Conservation (phyloP, 1,140 invertebrate genomes). For the Euschistus heros region DNA sequence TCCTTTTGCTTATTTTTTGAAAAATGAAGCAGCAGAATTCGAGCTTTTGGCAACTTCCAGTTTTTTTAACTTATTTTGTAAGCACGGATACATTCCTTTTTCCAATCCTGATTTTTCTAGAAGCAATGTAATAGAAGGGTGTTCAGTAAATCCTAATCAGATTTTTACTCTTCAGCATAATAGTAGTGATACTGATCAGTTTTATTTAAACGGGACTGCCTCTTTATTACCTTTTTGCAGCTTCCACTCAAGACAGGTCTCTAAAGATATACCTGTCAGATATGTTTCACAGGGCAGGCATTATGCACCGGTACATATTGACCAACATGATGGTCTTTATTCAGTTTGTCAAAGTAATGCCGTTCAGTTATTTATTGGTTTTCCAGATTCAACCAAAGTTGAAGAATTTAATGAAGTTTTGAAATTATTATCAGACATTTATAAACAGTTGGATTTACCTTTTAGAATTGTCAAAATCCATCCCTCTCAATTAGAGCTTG, state of each 20-base stretch:
- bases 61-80: not conserved
- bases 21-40: conserved; percentile 2
- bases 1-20: conserved; percentile 21
- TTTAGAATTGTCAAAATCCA: not conserved
- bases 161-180: conserved; percentile 1
- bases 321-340: not conserved
- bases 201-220: conserved; percentile 10
- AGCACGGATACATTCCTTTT: not conserved
- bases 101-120: conserved; percentile 20
- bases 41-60: not conserved
- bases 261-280: not conserved
- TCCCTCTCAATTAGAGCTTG: not conserved
- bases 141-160: not conserved
- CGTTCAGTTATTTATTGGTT: conserved; percentile 2
- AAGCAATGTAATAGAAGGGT: conserved; percentile 1
- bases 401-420: not conserved
- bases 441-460: not conserved
- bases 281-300: conserved; percentile 1
- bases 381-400: not conserved
- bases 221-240: conserved; percentile 12
- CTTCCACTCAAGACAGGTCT: not conserved
- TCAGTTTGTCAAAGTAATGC: not conserved
- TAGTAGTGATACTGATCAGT: not conserved
- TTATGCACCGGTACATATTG: not conserved
- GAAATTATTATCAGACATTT: not conserved